phyloP scores from a whole-genome alignment of 2,113 vertebrate genomes.

The Phoenicopterus ruber region DNA sequence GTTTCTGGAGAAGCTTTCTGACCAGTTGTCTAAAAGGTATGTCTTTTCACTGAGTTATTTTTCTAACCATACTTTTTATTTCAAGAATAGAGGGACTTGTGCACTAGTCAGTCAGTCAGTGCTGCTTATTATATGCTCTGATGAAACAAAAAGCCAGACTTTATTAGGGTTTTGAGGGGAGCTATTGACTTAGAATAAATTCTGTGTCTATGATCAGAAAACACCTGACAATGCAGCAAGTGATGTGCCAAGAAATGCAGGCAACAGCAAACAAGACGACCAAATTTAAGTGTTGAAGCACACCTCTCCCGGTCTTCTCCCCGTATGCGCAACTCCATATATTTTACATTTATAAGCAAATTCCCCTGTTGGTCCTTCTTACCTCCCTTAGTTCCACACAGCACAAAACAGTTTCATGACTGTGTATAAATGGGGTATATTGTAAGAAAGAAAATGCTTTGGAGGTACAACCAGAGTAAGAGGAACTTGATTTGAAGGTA shows the following conservation, averaged over 20 bases:
- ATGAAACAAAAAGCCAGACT: not conserved
- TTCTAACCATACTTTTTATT: not conserved
- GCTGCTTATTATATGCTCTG: not conserved
- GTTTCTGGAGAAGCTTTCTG: conserved; percentile 90
- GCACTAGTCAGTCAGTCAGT: not conserved
- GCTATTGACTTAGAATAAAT: not conserved
- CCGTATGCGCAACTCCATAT: not conserved
- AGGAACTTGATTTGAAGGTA: not conserved
- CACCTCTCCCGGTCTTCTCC: not conserved
- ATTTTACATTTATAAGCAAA: not conserved
- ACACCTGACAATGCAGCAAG: not conserved
- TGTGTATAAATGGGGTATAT: not conserved
- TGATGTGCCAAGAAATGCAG: not conserved
- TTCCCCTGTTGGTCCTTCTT: not conserved
- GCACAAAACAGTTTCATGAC: not conserved
- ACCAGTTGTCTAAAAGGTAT: conserved; percentile 88
- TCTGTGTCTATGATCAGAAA: not conserved
- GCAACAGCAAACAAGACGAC: not conserved
- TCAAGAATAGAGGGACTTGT: not conserved
- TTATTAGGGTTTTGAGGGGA: not conserved
- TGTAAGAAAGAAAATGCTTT: not conserved
- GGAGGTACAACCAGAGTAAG: not conserved
- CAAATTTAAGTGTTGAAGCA: not conserved
- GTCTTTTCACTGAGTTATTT: not conserved
- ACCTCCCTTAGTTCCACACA: not conserved